Conservation (phyloP, 1,140 invertebrate species). For the Dolichoris vasculosae region DNA sequence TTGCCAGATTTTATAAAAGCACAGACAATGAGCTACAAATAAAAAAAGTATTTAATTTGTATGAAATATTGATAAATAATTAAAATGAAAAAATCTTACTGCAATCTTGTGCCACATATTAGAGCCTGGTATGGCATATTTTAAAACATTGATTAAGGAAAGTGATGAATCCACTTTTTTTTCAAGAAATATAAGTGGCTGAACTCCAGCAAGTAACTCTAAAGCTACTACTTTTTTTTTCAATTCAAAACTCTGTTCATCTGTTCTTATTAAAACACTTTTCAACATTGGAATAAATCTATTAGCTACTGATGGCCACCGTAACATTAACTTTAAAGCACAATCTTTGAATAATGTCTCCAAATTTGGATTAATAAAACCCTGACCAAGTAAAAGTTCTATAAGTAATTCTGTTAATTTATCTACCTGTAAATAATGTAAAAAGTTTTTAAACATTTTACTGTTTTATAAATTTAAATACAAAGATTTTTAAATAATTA, state of each 20-base stretch:
- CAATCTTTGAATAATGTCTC: conserved; percentile 71
- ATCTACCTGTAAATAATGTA: conserved; percentile 65
- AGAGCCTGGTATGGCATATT: conserved; percentile 62
- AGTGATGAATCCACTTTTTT: conserved; percentile 58
- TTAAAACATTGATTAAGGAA: conserved; percentile 65
- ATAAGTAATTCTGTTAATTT: conserved; percentile 70
- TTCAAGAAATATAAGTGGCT: conserved; percentile 68
- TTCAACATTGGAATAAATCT: conserved; percentile 69
- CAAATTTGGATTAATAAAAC: conserved; percentile 70
- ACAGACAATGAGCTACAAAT: conserved; percentile 62
- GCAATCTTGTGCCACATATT: conserved; percentile 69
- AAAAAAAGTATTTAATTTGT: conserved; percentile 30
- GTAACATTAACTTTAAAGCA: conserved; percentile 70
- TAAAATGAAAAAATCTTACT: conserved; percentile 57
- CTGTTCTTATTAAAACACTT: conserved; percentile 63
- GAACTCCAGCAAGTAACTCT: conserved; percentile 68
- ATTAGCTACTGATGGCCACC: conserved; percentile 70
- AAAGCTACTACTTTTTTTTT: conserved; percentile 66
- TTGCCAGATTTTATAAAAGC: conserved; percentile 67
- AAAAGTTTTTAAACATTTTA: background rate
- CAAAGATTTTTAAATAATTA: conserved; percentile 34
- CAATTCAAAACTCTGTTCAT: conserved; percentile 59
- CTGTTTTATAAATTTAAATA: background rate
- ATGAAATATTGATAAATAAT: background rate
- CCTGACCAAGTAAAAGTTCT: conserved; percentile 68